Percentiles rank a stretch among this genome's conserved stretches.
These are phyloP conservation scores for Odontomachus brunneus DNA, from an alignment of 1,140 invertebrate species.

Conservation along the genomic window DNA sequence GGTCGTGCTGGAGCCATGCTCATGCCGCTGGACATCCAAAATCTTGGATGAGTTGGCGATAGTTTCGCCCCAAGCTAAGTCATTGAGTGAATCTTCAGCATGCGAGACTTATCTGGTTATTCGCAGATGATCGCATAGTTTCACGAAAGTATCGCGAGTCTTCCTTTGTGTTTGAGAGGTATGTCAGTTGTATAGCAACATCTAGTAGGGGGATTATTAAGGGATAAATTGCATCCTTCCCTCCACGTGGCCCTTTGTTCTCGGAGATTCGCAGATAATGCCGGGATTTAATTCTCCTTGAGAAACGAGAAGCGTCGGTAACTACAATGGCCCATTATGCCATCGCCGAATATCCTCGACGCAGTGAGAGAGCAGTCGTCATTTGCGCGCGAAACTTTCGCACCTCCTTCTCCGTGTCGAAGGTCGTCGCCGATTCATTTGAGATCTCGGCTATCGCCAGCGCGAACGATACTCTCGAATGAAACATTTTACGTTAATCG, in stretches of 20 bases:
- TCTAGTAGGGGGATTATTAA: slow-evolving; percentile 27
- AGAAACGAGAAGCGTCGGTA: background rate
- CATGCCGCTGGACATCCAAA: slow-evolving; percentile 22
- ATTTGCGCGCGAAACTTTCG: slow-evolving; percentile 1
- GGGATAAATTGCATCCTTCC: background rate
- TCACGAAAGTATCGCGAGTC: background rate
- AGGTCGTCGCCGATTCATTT: no score
- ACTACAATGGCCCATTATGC: background rate
- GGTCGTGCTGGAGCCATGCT: slow-evolving; percentile 16
- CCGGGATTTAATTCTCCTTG: background rate
- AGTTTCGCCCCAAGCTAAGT: slow-evolving; percentile 38
- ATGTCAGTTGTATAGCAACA: background rate
- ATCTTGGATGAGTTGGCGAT: slow-evolving; percentile 40
- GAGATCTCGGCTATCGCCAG: no score
- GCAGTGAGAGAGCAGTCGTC: background rate
- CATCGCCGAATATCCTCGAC: background rate
- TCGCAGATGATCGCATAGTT: background rate
- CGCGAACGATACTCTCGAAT: slow-evolving; percentile 4
- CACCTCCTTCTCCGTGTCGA: background rate
- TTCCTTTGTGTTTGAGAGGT: background rate
- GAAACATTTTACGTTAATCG: slow-evolving; percentile 30
- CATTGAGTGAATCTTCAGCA: slow-evolving; percentile 26
- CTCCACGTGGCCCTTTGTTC: background rate
- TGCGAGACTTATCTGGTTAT: slow-evolving; percentile 24
- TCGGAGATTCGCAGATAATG: background rate